A percentile compares a stretch with the other conserved stretches of the same genome.
Conservation (phyloP, 2,797 vertebrate genomes). For the Tenualosa ilisha region DNA sequence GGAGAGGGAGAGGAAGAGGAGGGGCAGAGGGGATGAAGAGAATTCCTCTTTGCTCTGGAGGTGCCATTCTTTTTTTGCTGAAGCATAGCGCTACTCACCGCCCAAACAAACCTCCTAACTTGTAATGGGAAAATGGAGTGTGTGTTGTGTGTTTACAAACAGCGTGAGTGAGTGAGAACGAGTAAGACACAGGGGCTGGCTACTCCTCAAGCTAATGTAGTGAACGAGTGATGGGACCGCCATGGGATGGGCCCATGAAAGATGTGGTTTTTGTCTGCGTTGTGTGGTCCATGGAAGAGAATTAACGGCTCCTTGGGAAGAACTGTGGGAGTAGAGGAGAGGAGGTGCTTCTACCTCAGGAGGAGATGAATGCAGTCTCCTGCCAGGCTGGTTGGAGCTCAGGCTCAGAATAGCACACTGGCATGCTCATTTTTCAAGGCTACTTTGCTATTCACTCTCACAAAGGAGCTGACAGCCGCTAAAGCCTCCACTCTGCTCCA, state of each 20-base stretch:
- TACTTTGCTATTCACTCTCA: conserved; percentile 4
- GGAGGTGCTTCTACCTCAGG: neutral
- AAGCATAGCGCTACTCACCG: neutral
- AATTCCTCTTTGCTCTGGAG: neutral
- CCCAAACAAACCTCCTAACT: neutral
- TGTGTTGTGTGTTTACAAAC: neutral
- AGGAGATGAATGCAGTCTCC: conserved; percentile 1
- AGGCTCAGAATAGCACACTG: neutral
- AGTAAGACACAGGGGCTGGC: neutral
- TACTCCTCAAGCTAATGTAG: neutral
- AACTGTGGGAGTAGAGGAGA: neutral
- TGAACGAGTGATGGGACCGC: neutral
- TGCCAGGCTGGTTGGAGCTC: neutral
- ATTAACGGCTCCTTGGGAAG: neutral
- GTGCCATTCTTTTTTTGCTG: neutral
- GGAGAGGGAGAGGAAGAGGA: neutral
- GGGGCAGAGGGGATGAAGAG: neutral
- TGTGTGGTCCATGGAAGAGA: neutral
- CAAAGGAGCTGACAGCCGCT: neutral
- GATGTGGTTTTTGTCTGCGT: neutral
- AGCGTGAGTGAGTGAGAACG: neutral
- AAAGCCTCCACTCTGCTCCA: neutral
- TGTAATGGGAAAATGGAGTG: neutral
- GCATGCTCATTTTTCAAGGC: neutral
- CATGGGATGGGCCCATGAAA: neutral